Evolutionary conservation across 2,797 vertebrate genomes (phyloP), one percentile per base, ranked within the genome.

Genomic region (Myotis myotis): DNA sequence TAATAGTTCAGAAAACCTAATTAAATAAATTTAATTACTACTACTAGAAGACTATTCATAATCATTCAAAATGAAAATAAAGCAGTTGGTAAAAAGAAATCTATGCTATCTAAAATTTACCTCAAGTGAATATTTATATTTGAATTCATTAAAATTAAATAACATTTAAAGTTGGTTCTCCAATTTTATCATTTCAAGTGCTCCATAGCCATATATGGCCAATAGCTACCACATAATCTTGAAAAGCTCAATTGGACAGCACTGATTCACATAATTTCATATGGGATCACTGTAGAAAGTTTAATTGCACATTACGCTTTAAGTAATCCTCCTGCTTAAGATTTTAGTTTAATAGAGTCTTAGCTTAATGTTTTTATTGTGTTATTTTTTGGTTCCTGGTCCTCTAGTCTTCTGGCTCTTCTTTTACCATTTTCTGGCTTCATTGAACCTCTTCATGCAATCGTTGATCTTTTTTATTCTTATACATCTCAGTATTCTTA

Each of bases 61-160:
- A 17, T 70, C 25, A 78, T 89, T 91, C 23, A 76, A 94, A 83
- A 28, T 89, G 60, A 93, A 88, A 83, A 47, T 28, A 89, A 81
- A 81, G 2, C 64, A 72, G 79, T 85, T 71, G 19, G 55, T 80
- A 1, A 53, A 82, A 94, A 75, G 17, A 68, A 70, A 87, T 49
- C 17, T 60, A 0, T 78, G 22, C 28, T 71, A 2, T 81, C 17
- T 28, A 23, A 86, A 95, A 62, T 81, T 72, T 57, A 89, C 51
- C 6, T 81, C 30, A 70, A 81, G 47, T 78, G 47, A 19, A 49
- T 94, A 66, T 76, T 92, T 84, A 66, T 72, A 93, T 70, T 76
- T 78, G 5, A 95, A 72, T 83, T 49, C 41, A 71, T 74, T 93
- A 81, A 80, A 88, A 55, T 89, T 75, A 51, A 64, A 78, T 71